Evolutionary conservation across 1,140 invertebrate genomes (phyloP), one percentile per base, ranked within the genome.

Genomic region (Penaeus japonicus): DNA sequence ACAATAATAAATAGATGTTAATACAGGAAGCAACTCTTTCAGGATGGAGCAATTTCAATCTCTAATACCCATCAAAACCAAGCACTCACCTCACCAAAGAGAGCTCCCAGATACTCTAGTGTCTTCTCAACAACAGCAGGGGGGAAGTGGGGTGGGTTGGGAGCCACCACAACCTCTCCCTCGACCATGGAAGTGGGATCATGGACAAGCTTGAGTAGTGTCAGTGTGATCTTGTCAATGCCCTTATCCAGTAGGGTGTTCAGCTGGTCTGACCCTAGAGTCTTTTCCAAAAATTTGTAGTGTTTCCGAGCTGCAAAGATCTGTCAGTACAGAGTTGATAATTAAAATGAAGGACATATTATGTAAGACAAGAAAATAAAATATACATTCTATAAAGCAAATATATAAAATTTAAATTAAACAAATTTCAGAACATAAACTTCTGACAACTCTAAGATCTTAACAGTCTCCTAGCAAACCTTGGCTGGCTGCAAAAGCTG

Each of bases 91-190:
- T 79, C 55, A 53, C 57, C 59, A 65, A 86, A 86, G 17, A 80
- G 62, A 15, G 17, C 35, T 18, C 77, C 57, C 15, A 86, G 27
- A 22, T 65, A 86, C 17, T 80, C 27, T 18, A 86, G 27, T 35
- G 85, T 86, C 24, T 59, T 57, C 10, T 86, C 17, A 35, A 86
- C 65, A 15, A 86, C 30, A 30, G 27, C 35, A 30, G 85, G 35
- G 22, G 77, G 22, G 54, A 86, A 86, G 57, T 59, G 57, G 1
- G 85, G 85, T 20, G 85, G 85, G 30, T 78, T 78, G 18, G 85
- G 85, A 7, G 30, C 12, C 17, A 86, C 77, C n/a, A 86, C 55
- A 30, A 86, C 55, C 53, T 84, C 83, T 27, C 55, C 57, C 77
- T 86, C 77, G 20, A 59, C 57, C 32, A 39, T 62, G n/a, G 77